phyloP scores from a whole-genome alignment of 2,888 invertebrate genomes.

The Molanna angustata region DNA sequence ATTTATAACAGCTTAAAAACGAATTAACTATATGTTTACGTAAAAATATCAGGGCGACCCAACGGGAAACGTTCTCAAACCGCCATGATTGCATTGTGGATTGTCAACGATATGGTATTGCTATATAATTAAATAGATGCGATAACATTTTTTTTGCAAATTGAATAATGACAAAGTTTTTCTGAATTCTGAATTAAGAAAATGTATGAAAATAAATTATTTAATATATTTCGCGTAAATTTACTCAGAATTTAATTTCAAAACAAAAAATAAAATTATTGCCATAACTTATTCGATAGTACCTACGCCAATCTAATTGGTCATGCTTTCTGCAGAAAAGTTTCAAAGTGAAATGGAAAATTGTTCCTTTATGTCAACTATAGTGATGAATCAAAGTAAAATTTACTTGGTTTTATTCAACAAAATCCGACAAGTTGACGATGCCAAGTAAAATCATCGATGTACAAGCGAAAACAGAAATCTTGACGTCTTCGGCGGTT shows the following conservation, averaged over 20 bases:
- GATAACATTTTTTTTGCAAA: too few species aligned
- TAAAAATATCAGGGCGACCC: conserved; percentile 59
- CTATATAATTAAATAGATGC: conserved; percentile 34
- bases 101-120: conserved; percentile 54
- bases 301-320: not conserved
- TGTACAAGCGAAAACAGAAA: too few species aligned
- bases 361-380: not conserved
- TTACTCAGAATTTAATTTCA: not conserved
- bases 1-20: conserved; percentile 17
- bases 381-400: not conserved
- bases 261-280: not conserved
- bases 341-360: not conserved
- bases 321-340: not conserved
- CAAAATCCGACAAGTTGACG: too few species aligned
- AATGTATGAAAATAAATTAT: too few species aligned
- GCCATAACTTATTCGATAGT: not conserved
- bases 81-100: conserved; percentile 61
- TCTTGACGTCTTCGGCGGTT: too few species aligned
- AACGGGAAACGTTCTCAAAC: conserved; percentile 57
- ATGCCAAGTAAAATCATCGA: too few species aligned
- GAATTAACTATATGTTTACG: conserved; percentile 45
- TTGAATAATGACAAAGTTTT: too few species aligned
- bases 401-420: too few species aligned
- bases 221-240: not conserved
- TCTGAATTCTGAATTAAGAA: too few species aligned